These are phyloP conservation scores for Austrofundulus limnaeus DNA, from an alignment of 2,113 vertebrate species.

Conservation along the genomic window DNA sequence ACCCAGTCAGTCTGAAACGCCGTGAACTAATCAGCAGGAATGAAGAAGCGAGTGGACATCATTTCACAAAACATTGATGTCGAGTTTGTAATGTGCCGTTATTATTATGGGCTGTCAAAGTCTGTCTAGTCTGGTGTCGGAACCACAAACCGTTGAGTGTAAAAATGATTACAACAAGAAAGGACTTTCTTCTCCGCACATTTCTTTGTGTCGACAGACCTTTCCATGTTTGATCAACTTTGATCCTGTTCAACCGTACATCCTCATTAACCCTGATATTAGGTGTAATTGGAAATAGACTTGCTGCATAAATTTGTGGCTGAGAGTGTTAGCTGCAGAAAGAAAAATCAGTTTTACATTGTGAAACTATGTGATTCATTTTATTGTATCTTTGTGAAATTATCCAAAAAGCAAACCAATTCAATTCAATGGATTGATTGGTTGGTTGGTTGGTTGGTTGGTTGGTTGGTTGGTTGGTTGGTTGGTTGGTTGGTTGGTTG, in stretches of 20 bases:
- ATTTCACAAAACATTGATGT: slow-evolving; percentile 15
- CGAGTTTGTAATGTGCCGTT: not conserved
- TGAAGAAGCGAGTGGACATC: not conserved
- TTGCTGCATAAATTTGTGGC: slow-evolving; percentile 14
- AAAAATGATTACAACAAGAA: not conserved
- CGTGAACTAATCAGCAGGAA: not conserved
- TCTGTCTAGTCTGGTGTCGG: not conserved
- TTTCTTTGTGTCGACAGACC: not conserved
- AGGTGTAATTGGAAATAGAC: not conserved
- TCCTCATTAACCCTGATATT: slow-evolving; percentile 3
- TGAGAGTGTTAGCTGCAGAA: too few relatives aligned
- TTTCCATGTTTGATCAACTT: slow-evolving; percentile 1
- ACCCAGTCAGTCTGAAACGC: slow-evolving; percentile 7
- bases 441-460: too few relatives aligned
- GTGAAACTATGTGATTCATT: too few relatives aligned
- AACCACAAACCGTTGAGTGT: not conserved
- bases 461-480: too few relatives aligned
- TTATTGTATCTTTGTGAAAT: too few relatives aligned
- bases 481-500: too few relatives aligned
- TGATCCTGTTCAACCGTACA: not conserved
- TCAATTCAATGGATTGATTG: too few relatives aligned
- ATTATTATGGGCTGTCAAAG: slow-evolving; percentile 8
- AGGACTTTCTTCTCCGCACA: slow-evolving; percentile 9
- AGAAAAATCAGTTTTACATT: too few relatives aligned
- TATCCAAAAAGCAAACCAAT: too few relatives aligned